Evolutionary conservation across 1,140 invertebrate genomes (phyloP).

Genomic region (Teleogryllus occipitalis): DNA sequence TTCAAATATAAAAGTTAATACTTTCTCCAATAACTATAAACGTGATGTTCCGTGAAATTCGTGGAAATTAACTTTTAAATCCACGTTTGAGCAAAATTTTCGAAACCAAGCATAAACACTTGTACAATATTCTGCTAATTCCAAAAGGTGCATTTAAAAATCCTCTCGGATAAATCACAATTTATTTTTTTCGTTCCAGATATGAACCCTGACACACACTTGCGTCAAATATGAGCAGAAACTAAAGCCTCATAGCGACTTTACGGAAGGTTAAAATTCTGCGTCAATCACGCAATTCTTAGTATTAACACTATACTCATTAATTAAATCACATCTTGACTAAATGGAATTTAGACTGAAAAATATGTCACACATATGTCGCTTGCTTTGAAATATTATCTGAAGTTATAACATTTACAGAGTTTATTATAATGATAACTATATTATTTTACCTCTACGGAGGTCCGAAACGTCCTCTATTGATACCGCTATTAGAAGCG

Average conservation of each 20-base stretch:
- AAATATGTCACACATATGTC: conserved; percentile 1
- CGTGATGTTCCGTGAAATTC: too few relatives aligned
- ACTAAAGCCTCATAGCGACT: not conserved
- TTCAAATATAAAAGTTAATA: too few relatives aligned
- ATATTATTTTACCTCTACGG: not conserved
- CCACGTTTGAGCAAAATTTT: too few relatives aligned
- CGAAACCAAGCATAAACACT: too few relatives aligned
- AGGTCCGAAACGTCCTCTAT: not conserved
- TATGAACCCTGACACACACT: not conserved
- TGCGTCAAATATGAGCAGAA: not conserved
- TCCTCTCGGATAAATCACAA: too few relatives aligned
- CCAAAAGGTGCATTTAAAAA: too few relatives aligned
- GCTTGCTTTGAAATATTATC: not conserved
- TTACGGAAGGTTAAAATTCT: not conserved
- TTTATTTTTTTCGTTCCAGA: too few relatives aligned
- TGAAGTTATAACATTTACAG: not conserved
- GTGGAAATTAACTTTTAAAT: too few relatives aligned
- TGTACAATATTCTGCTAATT: too few relatives aligned
- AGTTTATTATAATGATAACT: not conserved
- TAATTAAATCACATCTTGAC: conserved; percentile 1
- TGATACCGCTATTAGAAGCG: not conserved
- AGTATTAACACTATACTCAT: not conserved
- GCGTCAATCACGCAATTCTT: not conserved
- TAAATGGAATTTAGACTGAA: conserved; percentile 1
- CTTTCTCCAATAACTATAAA: too few relatives aligned